Evolutionary conservation across 2,113 vertebrate genomes (phyloP).

Genomic region (Sorex araneus): DNA sequence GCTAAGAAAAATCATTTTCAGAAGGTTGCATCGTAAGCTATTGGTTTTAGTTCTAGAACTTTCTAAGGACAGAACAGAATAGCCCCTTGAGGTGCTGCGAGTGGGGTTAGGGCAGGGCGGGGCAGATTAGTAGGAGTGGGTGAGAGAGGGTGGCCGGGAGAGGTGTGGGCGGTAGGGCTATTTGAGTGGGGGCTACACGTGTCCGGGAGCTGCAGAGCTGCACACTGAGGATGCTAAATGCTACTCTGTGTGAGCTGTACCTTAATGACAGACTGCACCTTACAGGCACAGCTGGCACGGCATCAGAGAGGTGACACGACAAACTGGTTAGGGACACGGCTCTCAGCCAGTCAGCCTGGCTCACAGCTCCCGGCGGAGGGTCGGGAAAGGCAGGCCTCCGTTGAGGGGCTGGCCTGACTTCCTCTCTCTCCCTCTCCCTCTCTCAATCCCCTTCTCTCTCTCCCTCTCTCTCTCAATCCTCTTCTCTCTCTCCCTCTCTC

Average conservation of each 20-base stretch:
- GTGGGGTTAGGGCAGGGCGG: not conserved
- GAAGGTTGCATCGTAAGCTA: not conserved
- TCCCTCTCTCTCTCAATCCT: no score
- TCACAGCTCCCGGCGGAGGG: not conserved
- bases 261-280: not conserved
- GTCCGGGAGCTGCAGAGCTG: constrained; percentile 16
- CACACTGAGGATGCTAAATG: not conserved
- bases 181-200: not conserved
- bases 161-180: not conserved
- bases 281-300: not conserved
- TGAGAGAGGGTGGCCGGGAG: not conserved
- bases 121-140: no score
- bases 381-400: not conserved
- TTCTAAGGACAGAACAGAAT: not conserved
- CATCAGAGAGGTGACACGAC: not conserved
- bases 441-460: no score
- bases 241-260: constrained; percentile 6
- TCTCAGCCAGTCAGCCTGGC: not conserved
- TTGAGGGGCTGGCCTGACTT: not conserved
- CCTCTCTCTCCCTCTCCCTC: not conserved
- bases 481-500: no score
- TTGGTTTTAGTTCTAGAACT: not conserved
- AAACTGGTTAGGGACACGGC: not conserved
- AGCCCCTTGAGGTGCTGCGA: not conserved
- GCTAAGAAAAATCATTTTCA: not conserved